Percentiles rank a stretch among this genome's conserved stretches.
Evolutionary conservation across 2,888 invertebrate genomes (phyloP).

Genomic region (Carterocephalus palaemon): DNA sequence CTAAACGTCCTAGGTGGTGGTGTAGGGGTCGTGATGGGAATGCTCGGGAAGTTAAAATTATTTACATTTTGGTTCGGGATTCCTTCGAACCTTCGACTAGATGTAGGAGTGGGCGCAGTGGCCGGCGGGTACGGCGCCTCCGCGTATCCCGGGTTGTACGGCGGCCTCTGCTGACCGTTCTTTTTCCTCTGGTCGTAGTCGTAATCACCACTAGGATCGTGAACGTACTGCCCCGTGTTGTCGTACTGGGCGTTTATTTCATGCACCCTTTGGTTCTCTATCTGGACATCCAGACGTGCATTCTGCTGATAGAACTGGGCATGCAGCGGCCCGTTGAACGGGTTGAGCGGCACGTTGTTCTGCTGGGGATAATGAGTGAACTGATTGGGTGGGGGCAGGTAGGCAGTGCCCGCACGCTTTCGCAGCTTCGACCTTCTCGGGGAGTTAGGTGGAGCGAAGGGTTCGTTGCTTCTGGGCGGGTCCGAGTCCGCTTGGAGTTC

Average conservation of each 20-base stretch:
- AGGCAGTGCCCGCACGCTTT: slow-evolving; percentile 69
- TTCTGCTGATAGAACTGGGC: slow-evolving; percentile 67
- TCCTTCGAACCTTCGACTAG: slow-evolving; percentile 68
- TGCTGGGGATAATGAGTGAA: slow-evolving; percentile 62
- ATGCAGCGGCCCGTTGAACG: slow-evolving; percentile 57
- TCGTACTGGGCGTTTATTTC: slow-evolving; percentile 59
- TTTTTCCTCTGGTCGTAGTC: slow-evolving; percentile 65
- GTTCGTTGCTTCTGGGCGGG: slow-evolving; percentile 49
- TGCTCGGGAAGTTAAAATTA: slow-evolving; percentile 56
- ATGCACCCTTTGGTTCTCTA: slow-evolving; percentile 65
- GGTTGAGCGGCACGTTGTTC: slow-evolving; percentile 58
- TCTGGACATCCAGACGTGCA: slow-evolving; percentile 57
- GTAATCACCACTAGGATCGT: slow-evolving; percentile 70
- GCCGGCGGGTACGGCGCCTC: slow-evolving; percentile 58
- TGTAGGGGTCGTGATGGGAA: slow-evolving; percentile 46
- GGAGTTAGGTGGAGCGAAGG: slow-evolving; percentile 49
- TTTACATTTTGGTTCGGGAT: slow-evolving; percentile 60
- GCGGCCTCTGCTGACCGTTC: slow-evolving; percentile 42
- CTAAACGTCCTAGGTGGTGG: slow-evolving; percentile 41
- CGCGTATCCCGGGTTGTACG: slow-evolving; percentile 61
- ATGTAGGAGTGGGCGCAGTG: slow-evolving; percentile 49
- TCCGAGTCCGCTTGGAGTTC: slow-evolving; percentile 48
- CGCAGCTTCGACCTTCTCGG: slow-evolving; percentile 58
- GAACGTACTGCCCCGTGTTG: slow-evolving; percentile 66
- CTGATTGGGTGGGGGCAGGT: slow-evolving; percentile 67